phyloP scores from a whole-genome alignment of 2,797 vertebrate genomes.

The Knipowitschia caucasica region DNA sequence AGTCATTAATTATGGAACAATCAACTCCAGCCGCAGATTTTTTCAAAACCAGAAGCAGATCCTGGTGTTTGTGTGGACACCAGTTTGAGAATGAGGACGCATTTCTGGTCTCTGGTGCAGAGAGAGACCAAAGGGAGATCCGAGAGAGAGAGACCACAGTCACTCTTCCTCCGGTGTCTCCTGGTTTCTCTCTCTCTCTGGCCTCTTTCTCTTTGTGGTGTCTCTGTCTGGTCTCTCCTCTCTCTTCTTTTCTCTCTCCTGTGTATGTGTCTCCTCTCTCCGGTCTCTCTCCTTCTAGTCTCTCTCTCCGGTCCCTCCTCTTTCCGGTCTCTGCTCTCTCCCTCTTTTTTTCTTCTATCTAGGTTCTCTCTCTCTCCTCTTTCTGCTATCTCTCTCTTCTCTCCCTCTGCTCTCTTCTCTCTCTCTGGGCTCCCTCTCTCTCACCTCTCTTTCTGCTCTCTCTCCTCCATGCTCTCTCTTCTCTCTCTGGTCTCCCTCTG shows the following conservation, averaged over 20 bases:
- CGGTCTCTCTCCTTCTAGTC: not conserved
- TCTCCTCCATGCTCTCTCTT: not conserved
- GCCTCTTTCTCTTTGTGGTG: too few species aligned
- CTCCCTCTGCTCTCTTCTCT: not conserved
- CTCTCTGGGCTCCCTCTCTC: not conserved
- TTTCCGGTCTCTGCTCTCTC: not conserved
- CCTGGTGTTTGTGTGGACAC: too few species aligned
- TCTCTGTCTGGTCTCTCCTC: too few species aligned
- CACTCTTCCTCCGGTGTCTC: too few species aligned
- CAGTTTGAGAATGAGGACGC: not conserved
- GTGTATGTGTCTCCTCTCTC: too few species aligned
- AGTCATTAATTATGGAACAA: constrained; percentile 13
- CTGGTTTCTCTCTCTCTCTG: too few species aligned
- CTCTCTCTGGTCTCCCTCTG: not conserved
- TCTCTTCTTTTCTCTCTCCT: not conserved
- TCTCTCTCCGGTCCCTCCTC: not conserved
- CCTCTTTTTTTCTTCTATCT: too few species aligned
- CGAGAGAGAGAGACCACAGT: too few species aligned
- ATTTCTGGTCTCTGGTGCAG: too few species aligned
- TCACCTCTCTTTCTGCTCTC: not conserved
- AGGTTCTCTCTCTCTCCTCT: not conserved
- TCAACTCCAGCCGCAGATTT: not conserved
- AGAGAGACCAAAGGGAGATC: too few species aligned
- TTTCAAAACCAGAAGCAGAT: not conserved
- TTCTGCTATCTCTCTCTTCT: too few species aligned